Base-by-base conservation (phyloP, 2,888 invertebrate genomes). In the Xylota sylvarum region DNA sequence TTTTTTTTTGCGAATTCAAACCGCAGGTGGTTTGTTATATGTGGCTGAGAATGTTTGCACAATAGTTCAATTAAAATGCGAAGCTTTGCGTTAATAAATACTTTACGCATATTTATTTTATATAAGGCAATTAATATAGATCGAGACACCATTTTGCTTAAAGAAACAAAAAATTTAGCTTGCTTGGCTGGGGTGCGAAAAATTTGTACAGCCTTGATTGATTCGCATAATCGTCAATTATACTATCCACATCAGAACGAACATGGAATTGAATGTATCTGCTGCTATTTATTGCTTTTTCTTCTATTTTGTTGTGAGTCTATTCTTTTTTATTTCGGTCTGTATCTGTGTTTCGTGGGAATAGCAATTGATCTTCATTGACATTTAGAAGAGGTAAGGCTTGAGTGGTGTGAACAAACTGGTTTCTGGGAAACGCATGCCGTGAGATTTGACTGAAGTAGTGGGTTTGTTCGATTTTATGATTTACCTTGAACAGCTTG, bases 291-390 rank as follows among this genome's bases (percentile, higher is more conserved):
- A 17, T 9, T 17, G 19, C 6, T 19, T 4, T 19, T 19, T 23
- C 23, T 12, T 19, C 37, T 6, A 1, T 35, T 56, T 17, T 35
- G 55, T n/a, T 56, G 12, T n/a, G 9, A 10, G 3, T 35, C 6
- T 35, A 5, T 12, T 60, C 12, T 40, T 60, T 4, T 19, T 23
- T 9, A 1, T 58, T 19, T 23, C 23, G 23, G 1, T 23, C 23
- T 23, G 23, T 23, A 23, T 23, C 12, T 12, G 0, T 17, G 19
- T 6, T n/a, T 12, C n/a, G 6, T 46, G 17, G 12, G 60, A 23
- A 17, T 23, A 6, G 19, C 60, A 60, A 60, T 60, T 40, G 37
- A 60, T 40, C 37, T 60, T 37, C 12, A 60, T 37, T 40, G 40
- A 40, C 23, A 40, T 40, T 60, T 40, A 5, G 37, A 12, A 19